Percentiles rank a stretch among this genome's conserved stretches.
These are phyloP conservation scores for Rousettus leschenaultii DNA, from an alignment of 2,113 vertebrate genomes.

Conservation along the genomic window DNA sequence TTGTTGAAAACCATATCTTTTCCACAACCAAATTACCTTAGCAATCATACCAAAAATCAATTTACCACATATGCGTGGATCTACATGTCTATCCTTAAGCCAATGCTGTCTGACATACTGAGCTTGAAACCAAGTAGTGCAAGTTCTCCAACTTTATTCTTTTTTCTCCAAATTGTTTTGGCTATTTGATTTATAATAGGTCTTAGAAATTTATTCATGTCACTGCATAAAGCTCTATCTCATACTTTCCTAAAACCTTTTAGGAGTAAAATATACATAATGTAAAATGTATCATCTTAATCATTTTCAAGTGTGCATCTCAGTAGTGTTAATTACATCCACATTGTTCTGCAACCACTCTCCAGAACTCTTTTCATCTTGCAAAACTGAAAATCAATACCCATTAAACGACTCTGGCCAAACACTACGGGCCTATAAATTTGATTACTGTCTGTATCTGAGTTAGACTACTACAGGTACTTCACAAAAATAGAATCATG, in stretches of 20 bases:
- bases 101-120: background rate
- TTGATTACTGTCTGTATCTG: background rate
- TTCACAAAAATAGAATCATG: background rate
- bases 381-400: background rate
- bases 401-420: background rate
- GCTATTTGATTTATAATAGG: background rate
- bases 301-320: conserved; percentile 2
- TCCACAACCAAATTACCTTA: background rate
- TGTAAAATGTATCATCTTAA: background rate
- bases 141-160: background rate
- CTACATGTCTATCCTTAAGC: background rate
- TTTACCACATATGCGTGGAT: background rate
- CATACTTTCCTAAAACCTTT: background rate
- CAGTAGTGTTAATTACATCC: background rate
- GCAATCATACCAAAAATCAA: background rate
- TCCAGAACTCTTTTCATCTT: background rate
- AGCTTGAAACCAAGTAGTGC: background rate
- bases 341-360: background rate
- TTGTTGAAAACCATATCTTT: background rate
- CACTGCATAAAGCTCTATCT: background rate
- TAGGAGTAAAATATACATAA: background rate
- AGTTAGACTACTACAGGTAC: background rate
- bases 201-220: background rate
- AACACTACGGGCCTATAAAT: background rate
- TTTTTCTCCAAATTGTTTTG: background rate